phyloP scores from a whole-genome alignment of 2,888 invertebrate species.

The Ectemnius cavifrons region DNA sequence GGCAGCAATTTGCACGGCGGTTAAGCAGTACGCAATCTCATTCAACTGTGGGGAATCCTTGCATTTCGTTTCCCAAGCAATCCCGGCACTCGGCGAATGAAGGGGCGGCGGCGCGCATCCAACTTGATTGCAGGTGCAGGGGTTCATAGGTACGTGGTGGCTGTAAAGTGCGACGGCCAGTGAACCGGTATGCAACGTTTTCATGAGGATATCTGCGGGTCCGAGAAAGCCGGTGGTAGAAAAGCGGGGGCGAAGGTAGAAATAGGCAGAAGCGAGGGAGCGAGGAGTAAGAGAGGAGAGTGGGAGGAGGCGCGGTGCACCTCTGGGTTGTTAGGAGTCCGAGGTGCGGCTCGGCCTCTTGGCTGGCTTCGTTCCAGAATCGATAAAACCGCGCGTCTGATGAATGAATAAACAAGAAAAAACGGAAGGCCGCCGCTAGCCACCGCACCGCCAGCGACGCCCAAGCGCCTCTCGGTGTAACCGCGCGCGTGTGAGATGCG shows the following conservation, averaged over 20 bases:
- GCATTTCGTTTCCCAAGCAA: too few species aligned
- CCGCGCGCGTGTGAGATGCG: slow-evolving; percentile 32
- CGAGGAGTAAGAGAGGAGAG: slow-evolving; percentile 18
- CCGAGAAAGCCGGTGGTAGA: too few species aligned
- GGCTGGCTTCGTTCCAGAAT: slow-evolving; percentile 55
- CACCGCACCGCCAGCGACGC: slow-evolving; percentile 2
- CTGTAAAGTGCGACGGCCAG: too few species aligned
- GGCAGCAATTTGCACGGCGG: slow-evolving; percentile 24
- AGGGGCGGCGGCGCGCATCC: too few species aligned
- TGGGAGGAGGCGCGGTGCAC: too few species aligned
- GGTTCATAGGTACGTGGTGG: too few species aligned
- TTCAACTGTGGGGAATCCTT: too few species aligned
- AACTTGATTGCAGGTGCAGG: too few species aligned
- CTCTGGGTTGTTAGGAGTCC: slow-evolving; percentile 33
- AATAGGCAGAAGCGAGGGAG: neutral
- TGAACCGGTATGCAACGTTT: too few species aligned
- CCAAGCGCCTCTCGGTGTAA: slow-evolving; percentile 30
- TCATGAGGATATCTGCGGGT: too few species aligned
- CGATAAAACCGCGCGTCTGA: slow-evolving; percentile 56
- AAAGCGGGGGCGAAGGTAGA: slow-evolving; percentile 4
- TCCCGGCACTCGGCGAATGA: too few species aligned
- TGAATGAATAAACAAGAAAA: slow-evolving; percentile 56
- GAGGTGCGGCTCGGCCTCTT: slow-evolving; percentile 28
- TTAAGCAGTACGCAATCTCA: slow-evolving; percentile 19
- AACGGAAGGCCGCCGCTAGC: slow-evolving; percentile 21